A percentile compares a stretch with the other conserved stretches of the same genome.
Evolutionary conservation across 2,888 invertebrate species (phyloP).

Genomic region (Stictocephala bisonia): DNA sequence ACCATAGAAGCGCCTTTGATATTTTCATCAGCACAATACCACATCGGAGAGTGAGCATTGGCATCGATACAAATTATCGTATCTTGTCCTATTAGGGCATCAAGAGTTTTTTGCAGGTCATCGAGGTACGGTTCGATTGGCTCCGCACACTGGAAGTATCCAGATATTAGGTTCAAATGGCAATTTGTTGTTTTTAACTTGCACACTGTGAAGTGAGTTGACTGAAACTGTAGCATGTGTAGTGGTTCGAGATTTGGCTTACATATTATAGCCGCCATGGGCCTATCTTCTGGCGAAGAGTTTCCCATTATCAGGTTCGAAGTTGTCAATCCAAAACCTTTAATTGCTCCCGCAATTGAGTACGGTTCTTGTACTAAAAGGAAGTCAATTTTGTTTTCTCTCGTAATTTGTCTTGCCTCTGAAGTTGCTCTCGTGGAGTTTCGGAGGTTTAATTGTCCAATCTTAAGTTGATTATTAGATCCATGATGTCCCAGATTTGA

Average conservation of each 20-base stretch:
- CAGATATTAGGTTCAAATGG: background rate
- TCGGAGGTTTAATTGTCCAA: slow-evolving; percentile 12
- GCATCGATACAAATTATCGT: background rate
- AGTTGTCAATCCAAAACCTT: background rate
- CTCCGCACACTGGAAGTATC: slow-evolving; percentile 14
- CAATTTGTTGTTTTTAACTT: background rate
- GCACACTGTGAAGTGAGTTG: background rate
- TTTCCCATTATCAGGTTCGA: background rate
- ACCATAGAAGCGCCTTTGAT: background rate
- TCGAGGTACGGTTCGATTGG: background rate
- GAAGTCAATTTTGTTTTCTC: background rate
- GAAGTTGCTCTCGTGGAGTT: background rate
- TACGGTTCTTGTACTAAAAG: slow-evolving; percentile 22
- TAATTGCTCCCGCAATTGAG: background rate
- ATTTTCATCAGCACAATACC: background rate
- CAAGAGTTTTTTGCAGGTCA: no score
- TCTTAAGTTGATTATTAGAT: no score
- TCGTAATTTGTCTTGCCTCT: slow-evolving; percentile 2
- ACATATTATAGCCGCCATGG: background rate
- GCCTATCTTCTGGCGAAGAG: background rate
- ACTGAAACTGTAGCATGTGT: background rate
- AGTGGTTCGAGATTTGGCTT: background rate
- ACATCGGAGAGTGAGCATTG: background rate
- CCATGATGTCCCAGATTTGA: no score
- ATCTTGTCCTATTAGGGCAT: no score